Evolutionary conservation across 2,888 invertebrate species (phyloP).

Genomic region (Rotaria sp.): DNA sequence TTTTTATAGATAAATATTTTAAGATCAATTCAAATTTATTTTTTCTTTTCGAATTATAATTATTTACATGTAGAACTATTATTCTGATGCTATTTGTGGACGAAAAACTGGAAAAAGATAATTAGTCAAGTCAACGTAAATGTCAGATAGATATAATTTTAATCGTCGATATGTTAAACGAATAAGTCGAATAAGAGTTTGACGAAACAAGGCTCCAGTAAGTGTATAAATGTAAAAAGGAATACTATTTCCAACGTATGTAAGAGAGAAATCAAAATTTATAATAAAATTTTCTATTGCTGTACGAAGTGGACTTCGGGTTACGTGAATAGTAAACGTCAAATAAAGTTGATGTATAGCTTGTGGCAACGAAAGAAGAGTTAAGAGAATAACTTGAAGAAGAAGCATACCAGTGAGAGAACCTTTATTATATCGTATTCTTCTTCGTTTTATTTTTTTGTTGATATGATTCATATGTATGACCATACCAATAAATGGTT

Average conservation of each 20-base stretch:
- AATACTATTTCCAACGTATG: background rate
- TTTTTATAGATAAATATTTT: too few relatives aligned
- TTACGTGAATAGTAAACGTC: background rate
- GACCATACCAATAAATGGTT: background rate
- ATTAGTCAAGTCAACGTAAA: background rate
- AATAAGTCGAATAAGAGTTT: background rate
- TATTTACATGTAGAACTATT: too few relatives aligned
- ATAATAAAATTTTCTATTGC: slow-evolving; percentile 2
- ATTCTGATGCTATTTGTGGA: background rate
- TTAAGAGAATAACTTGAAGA: background rate
- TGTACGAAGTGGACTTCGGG: background rate
- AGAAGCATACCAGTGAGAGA: background rate
- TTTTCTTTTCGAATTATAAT: too few relatives aligned
- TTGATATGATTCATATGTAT: background rate
- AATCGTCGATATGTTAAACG: background rate
- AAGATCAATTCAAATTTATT: too few relatives aligned
- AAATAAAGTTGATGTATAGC: background rate
- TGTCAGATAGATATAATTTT: background rate
- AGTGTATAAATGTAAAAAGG: background rate
- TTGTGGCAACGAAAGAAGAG: background rate
- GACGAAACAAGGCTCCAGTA: background rate
- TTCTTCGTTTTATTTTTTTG: background rate
- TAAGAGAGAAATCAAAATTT: background rate
- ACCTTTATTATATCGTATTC: background rate
- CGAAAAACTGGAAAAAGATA: background rate